These are phyloP conservation scores for Danio kyathit DNA, from an alignment of 2,797 vertebrate species.

Conservation along the genomic window DNA sequence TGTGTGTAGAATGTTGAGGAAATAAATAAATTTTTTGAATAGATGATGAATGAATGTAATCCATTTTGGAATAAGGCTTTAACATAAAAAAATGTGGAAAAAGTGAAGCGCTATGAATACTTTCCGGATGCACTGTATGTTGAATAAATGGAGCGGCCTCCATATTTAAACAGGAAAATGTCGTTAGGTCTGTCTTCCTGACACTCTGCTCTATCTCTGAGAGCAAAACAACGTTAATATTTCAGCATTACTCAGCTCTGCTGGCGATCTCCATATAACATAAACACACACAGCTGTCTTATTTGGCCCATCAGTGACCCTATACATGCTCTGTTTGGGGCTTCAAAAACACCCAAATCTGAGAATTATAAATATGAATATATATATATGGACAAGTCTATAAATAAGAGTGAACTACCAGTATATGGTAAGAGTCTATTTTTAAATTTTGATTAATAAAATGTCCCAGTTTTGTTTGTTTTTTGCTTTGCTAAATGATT, in stretches of 20 bases:
- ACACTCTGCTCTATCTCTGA: background rate
- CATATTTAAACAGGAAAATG: background rate
- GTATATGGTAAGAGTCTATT: conserved; percentile 77
- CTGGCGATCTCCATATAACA: conserved; percentile 1
- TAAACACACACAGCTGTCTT: background rate
- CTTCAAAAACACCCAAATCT: conserved; percentile 32
- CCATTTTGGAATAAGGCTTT: too few species aligned
- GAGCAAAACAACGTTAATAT: background rate
- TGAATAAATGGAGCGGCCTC: conserved; percentile 17
- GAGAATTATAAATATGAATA: conserved; percentile 45
- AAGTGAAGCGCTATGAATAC: too few species aligned
- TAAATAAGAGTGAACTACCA: conserved; percentile 76
- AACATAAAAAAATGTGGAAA: too few species aligned
- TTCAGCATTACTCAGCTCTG: background rate
- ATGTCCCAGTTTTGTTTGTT: conserved; percentile 70
- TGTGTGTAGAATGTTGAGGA: too few species aligned
- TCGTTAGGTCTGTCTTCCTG: conserved; percentile 17
- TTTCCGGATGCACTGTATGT: too few species aligned
- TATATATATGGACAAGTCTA: conserved; percentile 77
- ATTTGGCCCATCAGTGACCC: background rate
- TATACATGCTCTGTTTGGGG: background rate
- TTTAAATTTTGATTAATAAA: conserved; percentile 77
- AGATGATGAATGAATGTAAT: too few species aligned
- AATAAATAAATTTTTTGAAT: too few species aligned
- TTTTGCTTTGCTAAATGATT: conserved; percentile 78